phyloP scores from a whole-genome alignment of 1,140 invertebrate species.

The Camponotus floridanus region DNA sequence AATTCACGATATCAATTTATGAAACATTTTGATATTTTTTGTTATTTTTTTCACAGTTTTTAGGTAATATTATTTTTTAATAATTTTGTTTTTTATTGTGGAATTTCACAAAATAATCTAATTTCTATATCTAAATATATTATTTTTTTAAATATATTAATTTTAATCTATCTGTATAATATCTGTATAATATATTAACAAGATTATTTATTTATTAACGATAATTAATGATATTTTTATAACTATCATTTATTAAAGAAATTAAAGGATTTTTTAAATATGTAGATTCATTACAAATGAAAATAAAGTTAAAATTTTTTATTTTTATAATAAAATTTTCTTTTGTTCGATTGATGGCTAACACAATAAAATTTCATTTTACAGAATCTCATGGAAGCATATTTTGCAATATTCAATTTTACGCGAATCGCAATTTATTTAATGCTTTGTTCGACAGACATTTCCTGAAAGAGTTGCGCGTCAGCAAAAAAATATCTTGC shows the following conservation, averaged over 20 bases:
- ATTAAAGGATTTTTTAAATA: neutral
- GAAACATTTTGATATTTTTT: neutral
- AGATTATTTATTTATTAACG: neutral
- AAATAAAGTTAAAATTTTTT: neutral
- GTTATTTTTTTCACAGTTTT: neutral
- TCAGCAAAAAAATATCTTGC: neutral
- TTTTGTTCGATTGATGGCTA: neutral
- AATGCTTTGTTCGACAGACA: neutral
- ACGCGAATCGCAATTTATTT: neutral
- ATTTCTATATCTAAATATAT: neutral
- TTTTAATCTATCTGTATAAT: neutral
- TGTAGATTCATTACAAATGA: neutral
- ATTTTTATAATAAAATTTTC: neutral
- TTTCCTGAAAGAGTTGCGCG: slow-evolving; percentile 15
- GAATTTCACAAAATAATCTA: neutral
- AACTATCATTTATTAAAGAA: neutral
- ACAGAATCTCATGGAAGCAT: neutral
- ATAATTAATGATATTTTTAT: neutral
- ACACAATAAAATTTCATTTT: neutral
- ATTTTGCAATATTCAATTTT: slow-evolving; percentile 4
- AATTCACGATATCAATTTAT: neutral
- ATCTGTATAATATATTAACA: neutral
- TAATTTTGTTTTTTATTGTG: neutral
- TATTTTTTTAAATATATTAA: neutral
- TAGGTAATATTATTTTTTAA: neutral